Evolutionary conservation across 2,797 vertebrate genomes (phyloP), one percentile per base, ranked within the genome.

Genomic region (Scarus forsteni): DNA sequence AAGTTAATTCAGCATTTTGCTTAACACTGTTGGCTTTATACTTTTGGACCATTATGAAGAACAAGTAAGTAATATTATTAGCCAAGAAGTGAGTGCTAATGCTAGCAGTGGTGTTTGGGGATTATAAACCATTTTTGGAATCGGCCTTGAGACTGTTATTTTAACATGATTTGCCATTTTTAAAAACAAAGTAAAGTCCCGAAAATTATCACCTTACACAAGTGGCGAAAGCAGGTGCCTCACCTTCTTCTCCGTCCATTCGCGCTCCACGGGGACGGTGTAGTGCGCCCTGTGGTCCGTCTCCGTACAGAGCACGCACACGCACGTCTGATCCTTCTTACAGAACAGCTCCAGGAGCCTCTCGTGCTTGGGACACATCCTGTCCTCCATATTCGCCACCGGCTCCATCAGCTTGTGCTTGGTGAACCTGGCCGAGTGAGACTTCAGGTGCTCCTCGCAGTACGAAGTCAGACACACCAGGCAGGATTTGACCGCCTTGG

Each of bases 391-490:
- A 86, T 94, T 94, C 7, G 90, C 91, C 0, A 95, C 94, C 0
- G 95, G 95, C 60, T 93, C 89, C 0, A 95, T 94, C 75, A 95
- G 87, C 86, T 94, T 93, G 91, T 95, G 95, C 81, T 94, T 94
- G 58, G 94, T 93, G 83, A 95, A 95, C 60, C 94, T 76, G 19
- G 90, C 66, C 0, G 66, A 27, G 70, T 95, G 95, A 6, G 93
- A 92, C 18, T 74, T 89, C 11, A 95, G 88, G 71, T 95, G 94
- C 74, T 93, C 94, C 55, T 94, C 92, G 43, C 95, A 95, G 90
- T 93, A 95, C 10, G 94, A 95, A 0, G 94, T 95, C 63, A 95
- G 88, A 34, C 95, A 95, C 72, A 95, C 94, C 5, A 95, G 88
- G 77, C 94, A 95, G 34, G 94, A 93, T 56, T 93, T 94, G 49